Evolutionary conservation across 2,797 vertebrate genomes (phyloP), one percentile per base, ranked within the genome.

Genomic region (Brachyalestes nurse): DNA sequence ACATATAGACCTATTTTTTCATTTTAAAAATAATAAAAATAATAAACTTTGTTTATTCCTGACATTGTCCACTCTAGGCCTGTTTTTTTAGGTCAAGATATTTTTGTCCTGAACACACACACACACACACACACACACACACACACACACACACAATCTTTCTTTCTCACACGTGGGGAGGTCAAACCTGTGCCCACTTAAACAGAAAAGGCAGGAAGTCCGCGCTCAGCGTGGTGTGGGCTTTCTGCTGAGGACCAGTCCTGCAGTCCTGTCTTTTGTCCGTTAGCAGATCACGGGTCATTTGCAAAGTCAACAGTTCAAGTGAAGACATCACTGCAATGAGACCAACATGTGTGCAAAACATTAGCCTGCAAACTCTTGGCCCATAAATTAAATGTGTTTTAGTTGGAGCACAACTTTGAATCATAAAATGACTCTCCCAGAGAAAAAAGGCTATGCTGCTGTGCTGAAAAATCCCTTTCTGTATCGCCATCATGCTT

Each of bases 331-430:
- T 76, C 77, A 83, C 69, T 70, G 34, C 73, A 28, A 5, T 53
- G 55, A 79, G 61, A 69, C 67, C 55, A 76, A 72, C 84, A 84
- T 85, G 72, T 88, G 87, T 85, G 74, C 42, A 73, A 81, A 67
- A 80, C 79, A 82, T 85, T 83, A 83, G 72, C 78, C 60, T 71
- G 47, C 79, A 78, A 79, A 85, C 70, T 76, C 55, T 62, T 67
- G 74, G 77, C 72, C 72, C 66, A 85, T 85, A 85, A 88, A 86
- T 86, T 81, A 84, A 84, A 74, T 38, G 21, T 87, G 85, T 86
- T 88, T 87, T 79, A 79, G 69, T 86, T 87, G 85, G 85, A 85
- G 34, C 61, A 70, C 62, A 69, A 34, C 62, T 49, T 51, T 77
- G 72, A 60, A 78, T 81, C 82, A 79, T 73, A 83, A 81, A 79